These are phyloP conservation scores for Ophion ellenae DNA, from an alignment of 2,888 invertebrate species.

Conservation along the genomic window DNA sequence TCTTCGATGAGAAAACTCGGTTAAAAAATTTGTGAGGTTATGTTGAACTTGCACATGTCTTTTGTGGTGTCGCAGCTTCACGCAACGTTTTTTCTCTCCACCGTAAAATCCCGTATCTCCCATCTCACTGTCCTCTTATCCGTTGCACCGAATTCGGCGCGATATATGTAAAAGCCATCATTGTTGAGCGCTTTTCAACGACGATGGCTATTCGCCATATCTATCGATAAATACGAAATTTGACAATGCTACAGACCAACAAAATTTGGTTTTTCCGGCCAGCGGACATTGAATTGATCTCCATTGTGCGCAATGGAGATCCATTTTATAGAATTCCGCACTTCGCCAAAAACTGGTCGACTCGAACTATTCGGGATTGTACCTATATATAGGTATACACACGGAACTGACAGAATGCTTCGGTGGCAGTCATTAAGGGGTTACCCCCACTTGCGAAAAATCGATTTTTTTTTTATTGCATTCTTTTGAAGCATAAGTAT, in stretches of 20 bases:
- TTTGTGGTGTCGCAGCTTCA: constrained; percentile 2
- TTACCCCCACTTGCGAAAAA: too few relatives aligned
- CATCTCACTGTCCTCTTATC: neutral
- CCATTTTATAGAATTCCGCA: neutral
- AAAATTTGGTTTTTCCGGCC: neutral
- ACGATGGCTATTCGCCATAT: neutral
- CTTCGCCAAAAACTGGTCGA: neutral
- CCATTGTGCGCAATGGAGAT: neutral
- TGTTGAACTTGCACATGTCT: too few relatives aligned
- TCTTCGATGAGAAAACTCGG: too few relatives aligned
- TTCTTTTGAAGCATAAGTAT: too few relatives aligned
- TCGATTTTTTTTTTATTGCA: too few relatives aligned
- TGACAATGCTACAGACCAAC: neutral
- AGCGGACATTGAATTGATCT: neutral
- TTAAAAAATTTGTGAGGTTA: too few relatives aligned
- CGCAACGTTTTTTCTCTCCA: constrained; percentile 38
- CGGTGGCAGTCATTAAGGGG: neutral
- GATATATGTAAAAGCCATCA: too few relatives aligned
- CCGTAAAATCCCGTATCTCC: neutral
- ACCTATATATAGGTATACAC: neutral
- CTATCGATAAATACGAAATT: neutral
- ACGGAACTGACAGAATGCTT: neutral
- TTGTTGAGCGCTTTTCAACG: neutral
- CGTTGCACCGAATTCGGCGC: neutral
- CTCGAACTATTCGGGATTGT: neutral